phyloP scores from a whole-genome alignment of 2,888 invertebrate genomes.

The Acrocyrtus sp. region DNA sequence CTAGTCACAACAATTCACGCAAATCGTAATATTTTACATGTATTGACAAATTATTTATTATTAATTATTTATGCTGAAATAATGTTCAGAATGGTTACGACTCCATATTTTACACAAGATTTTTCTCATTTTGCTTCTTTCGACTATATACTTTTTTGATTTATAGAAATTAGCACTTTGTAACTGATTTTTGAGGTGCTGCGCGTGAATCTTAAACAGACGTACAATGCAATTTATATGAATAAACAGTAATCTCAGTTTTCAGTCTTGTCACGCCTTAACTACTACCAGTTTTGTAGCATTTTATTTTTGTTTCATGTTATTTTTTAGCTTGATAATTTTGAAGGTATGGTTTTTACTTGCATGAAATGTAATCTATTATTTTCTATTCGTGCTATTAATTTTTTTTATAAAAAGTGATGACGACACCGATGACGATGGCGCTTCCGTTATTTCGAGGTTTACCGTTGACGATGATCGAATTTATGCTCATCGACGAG shows the following conservation, averaged over 20 bases:
- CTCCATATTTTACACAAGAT: not conserved
- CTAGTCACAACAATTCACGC: no score
- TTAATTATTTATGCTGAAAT: not conserved
- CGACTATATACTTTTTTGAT: slow-evolving; percentile 3
- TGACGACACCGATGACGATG: slow-evolving; percentile 21
- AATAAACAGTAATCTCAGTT: not conserved
- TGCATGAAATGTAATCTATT: slow-evolving; percentile 14
- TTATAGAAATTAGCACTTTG: not conserved
- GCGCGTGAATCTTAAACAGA: no score
- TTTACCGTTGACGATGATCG: slow-evolving; percentile 25
- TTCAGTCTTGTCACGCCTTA: not conserved
- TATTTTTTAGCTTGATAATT: slow-evolving; percentile 6
- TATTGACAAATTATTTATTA: not conserved
- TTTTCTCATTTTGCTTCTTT: no score
- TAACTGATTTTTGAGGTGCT: not conserved
- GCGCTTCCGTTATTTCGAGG: slow-evolving; percentile 3
- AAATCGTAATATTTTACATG: slow-evolving; percentile 12
- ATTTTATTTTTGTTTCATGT: slow-evolving; percentile 5
- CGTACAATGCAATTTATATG: not conserved
- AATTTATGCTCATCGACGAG: not conserved
- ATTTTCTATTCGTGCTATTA: slow-evolving; percentile 12
- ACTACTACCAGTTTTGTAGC: not conserved
- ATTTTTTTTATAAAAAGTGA: no score
- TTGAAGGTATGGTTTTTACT: not conserved
- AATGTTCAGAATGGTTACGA: not conserved